phyloP scores from a whole-genome alignment of 2,113 vertebrate species.

The Laterallus jamaicensis region DNA sequence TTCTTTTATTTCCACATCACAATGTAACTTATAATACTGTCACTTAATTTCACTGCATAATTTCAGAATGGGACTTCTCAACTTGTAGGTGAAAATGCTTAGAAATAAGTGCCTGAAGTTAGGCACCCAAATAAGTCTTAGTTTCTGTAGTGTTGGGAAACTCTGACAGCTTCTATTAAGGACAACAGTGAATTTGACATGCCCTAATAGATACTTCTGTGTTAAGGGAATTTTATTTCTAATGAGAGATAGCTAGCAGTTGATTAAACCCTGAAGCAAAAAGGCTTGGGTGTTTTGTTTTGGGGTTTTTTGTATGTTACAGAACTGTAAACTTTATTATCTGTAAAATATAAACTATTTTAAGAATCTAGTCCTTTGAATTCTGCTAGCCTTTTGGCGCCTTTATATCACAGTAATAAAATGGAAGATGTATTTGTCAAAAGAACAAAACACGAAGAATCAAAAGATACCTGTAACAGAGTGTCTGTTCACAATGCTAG shows the following conservation, averaged over 20 bases:
- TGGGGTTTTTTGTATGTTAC: not conserved
- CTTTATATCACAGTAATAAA: not conserved
- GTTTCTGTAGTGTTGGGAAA: not conserved
- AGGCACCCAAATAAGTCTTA: not conserved
- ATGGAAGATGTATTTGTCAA: not conserved
- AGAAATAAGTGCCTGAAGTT: not conserved
- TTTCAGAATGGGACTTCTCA: not conserved
- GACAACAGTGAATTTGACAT: not conserved
- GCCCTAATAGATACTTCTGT: not conserved
- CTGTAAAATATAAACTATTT: not conserved
- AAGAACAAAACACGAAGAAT: not conserved
- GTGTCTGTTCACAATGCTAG: not conserved
- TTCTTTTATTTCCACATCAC: not conserved
- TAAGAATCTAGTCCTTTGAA: not conserved
- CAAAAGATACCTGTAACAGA: not conserved
- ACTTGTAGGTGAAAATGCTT: not conserved
- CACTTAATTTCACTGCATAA: not conserved
- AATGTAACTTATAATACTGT: not conserved
- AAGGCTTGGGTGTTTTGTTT: accelerated
- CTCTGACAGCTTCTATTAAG: not conserved
- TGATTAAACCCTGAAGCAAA: not conserved
- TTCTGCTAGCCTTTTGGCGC: not conserved
- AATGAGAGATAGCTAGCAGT: not conserved
- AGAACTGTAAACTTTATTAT: not conserved
- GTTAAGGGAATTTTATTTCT: not conserved